Conservation (phyloP, 1,140 invertebrate species). For the Phocides pigmalion region DNA sequence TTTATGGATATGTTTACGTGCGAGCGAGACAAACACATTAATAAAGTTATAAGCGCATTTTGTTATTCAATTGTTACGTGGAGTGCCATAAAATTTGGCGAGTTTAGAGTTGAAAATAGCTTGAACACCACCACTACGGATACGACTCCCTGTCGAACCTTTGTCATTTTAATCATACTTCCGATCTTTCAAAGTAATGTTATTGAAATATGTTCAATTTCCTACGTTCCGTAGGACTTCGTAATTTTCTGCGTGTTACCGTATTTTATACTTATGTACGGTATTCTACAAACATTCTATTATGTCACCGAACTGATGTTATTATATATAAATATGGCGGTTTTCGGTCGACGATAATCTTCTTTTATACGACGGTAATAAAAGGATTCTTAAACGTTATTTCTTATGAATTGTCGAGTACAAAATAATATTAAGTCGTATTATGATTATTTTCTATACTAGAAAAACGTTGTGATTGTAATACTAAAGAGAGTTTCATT, state of each 20-base stretch:
- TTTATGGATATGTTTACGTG: constrained; percentile 22
- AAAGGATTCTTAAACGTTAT: neutral
- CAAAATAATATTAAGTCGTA: neutral
- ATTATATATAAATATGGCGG: neutral
- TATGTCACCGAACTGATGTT: neutral
- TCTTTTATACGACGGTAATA: no score
- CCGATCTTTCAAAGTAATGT: constrained; percentile 81
- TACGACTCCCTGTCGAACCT: constrained; percentile 74
- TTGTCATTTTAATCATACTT: constrained; percentile 82
- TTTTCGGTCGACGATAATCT: neutral
- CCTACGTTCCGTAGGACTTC: constrained; percentile 64
- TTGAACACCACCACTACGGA: constrained; percentile 45
- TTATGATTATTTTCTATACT: neutral
- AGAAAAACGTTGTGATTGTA: neutral
- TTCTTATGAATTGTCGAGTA: neutral
- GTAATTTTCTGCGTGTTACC: constrained; percentile 58
- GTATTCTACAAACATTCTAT: constrained; percentile 9
- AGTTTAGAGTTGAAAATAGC: constrained; percentile 61
- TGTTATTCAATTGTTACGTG: constrained; percentile 36
- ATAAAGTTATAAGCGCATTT: constrained; percentile 61
- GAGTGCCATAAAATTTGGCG: constrained; percentile 40
- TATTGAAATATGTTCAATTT: constrained; percentile 83
- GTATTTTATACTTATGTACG: constrained; percentile 24
- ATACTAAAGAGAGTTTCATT: neutral
- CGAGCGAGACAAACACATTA: constrained; percentile 56